These are phyloP conservation scores for Semaprochilodus insignis DNA, from an alignment of 2,797 vertebrate genomes.

Conservation along the genomic window DNA sequence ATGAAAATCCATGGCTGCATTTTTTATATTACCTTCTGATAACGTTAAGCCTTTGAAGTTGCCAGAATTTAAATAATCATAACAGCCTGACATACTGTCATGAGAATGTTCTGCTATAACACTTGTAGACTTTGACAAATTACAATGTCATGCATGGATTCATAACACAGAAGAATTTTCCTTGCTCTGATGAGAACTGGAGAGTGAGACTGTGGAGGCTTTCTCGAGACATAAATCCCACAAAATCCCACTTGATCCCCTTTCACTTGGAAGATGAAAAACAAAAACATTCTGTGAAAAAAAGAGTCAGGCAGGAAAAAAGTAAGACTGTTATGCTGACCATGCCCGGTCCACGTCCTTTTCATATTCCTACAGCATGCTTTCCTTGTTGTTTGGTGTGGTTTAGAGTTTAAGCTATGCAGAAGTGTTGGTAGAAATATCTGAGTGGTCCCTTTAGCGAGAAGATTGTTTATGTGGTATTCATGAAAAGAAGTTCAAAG, in stretches of 20 bases:
- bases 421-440: neutral
- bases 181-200: neutral
- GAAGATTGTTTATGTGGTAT: neutral
- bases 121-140: neutral
- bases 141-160: neutral
- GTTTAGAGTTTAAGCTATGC: neutral
- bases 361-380: neutral
- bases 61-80: neutral
- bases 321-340: neutral
- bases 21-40: neutral
- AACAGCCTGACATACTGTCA: neutral
- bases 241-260: neutral
- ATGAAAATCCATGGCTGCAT: neutral
- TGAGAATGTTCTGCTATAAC: neutral
- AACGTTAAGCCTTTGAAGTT: neutral
- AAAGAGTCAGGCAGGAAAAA: neutral
- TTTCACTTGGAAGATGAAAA: slow-evolving; percentile 6
- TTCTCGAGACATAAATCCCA: slow-evolving; percentile 2
- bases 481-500: neutral
- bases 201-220: neutral
- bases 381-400: neutral
- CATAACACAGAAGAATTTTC: neutral
- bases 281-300: neutral
- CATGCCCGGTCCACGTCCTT: neutral
- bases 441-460: neutral